phyloP scores from a whole-genome alignment of 2,888 invertebrate genomes.

The Dorcus hopei region DNA sequence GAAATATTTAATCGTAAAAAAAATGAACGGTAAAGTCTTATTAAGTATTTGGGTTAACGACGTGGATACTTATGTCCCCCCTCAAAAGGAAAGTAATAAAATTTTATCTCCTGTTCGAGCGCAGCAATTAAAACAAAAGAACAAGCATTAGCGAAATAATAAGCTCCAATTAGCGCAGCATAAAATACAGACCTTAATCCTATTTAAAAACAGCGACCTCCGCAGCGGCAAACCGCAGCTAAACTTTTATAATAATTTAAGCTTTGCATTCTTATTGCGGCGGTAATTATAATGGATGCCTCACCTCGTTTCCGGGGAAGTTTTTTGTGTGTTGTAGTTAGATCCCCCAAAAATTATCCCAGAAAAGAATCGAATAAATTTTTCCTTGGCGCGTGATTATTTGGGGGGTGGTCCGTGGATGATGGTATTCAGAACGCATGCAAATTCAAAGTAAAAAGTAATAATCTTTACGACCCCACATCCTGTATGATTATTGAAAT shows the following conservation, averaged over 20 bases:
- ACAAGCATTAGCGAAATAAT: slow-evolving; percentile 29
- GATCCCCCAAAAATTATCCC: too few species aligned
- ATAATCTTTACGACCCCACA: slow-evolving; percentile 39
- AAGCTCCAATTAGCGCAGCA: slow-evolving; percentile 32
- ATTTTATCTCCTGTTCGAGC: slow-evolving; percentile 2
- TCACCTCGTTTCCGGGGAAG: slow-evolving; percentile 16
- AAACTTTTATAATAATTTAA: slow-evolving; percentile 29
- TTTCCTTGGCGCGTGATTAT: too few species aligned
- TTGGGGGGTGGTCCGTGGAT: too few species aligned
- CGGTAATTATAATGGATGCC: slow-evolving; percentile 16
- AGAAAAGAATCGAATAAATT: too few species aligned
- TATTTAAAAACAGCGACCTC: slow-evolving; percentile 22
- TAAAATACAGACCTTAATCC: slow-evolving; percentile 22
- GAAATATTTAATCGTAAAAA: too few species aligned
- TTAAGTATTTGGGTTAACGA: too few species aligned
- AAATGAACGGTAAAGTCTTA: too few species aligned
- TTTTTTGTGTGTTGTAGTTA: too few species aligned
- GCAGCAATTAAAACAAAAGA: slow-evolving; percentile 28
- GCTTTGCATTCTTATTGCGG: slow-evolving; percentile 26
- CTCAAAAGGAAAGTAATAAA: slow-evolving; percentile 2
- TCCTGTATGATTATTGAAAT: slow-evolving; percentile 40
- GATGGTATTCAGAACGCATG: slow-evolving; percentile 30
- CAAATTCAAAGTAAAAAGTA: slow-evolving; percentile 37
- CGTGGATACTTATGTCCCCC: background rate
- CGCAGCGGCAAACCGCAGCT: slow-evolving; percentile 15